A percentile compares a stretch with the other conserved stretches of the same genome.
Conservation (phyloP, 2,113 vertebrate species). For the Formicarius rufipectus region DNA sequence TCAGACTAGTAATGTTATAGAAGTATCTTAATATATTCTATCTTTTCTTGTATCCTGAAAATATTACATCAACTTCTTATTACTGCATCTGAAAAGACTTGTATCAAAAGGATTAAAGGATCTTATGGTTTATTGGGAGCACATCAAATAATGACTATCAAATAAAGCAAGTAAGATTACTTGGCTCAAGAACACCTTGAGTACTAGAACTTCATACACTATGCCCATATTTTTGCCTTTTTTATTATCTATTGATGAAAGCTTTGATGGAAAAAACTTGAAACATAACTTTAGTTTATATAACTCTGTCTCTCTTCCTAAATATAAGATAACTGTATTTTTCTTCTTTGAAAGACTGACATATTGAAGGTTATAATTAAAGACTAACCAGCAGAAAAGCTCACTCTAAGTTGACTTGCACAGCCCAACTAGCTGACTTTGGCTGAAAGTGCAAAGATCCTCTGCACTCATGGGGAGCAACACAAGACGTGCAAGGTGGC, state of each 20-base stretch:
- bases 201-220: neutral
- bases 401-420: neutral
- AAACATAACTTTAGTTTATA: neutral
- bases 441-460: neutral
- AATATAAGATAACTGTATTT: neutral
- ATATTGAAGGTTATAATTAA: neutral
- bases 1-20: neutral
- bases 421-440: neutral
- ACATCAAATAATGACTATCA: neutral
- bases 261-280: neutral
- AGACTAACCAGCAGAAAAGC: neutral
- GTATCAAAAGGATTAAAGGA: neutral
- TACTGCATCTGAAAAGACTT: neutral
- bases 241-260: neutral
- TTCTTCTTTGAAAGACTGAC: neutral
- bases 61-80: neutral
- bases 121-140: neutral
- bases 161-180: neutral
- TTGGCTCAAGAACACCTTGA: neutral
- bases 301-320: neutral
- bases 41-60: neutral
- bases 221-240: neutral
- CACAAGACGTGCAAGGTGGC: neutral
- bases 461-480: neutral
- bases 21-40: neutral